phyloP scores from a whole-genome alignment of 2,888 invertebrate genomes.

The Ptycholaimellus sp. region DNA sequence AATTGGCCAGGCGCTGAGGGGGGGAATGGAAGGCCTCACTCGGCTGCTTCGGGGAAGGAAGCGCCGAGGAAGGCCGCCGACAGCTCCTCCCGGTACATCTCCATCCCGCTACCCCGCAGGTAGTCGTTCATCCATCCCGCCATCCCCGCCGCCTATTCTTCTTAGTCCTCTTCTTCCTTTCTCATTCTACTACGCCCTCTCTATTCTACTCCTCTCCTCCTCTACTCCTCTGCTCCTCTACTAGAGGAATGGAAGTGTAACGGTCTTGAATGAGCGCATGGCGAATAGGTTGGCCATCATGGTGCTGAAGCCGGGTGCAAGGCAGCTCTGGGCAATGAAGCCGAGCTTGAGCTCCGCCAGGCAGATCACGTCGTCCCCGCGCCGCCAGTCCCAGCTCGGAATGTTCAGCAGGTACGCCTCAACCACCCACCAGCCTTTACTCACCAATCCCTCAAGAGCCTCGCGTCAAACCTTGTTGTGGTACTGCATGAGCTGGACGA shows the following conservation, averaged over 20 bases:
- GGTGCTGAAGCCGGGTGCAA: conserved; percentile 97
- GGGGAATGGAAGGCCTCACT: conserved; percentile 79
- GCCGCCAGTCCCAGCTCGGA: conserved; percentile 99
- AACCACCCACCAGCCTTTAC: too few relatives aligned
- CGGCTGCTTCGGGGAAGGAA: conserved; percentile 98
- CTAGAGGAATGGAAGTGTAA: too few relatives aligned
- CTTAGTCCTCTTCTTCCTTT: too few relatives aligned
- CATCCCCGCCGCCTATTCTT: conserved; percentile 95
- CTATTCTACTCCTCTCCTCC: too few relatives aligned
- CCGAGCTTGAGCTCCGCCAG: conserved; percentile 92
- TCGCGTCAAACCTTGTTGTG: conserved; percentile 73
- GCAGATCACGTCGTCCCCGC: conserved; percentile 98
- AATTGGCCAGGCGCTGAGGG: too few relatives aligned
- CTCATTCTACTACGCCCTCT: too few relatives aligned
- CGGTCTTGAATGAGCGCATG: conserved; percentile 49
- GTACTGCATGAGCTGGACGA: conserved; percentile 99
- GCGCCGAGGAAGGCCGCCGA: conserved; percentile 97
- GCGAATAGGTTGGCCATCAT: conserved; percentile 99
- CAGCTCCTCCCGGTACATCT: conserved; percentile 92
- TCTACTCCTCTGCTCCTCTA: too few relatives aligned
- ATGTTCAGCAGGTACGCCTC: conserved; percentile 98
- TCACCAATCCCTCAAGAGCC: too few relatives aligned
- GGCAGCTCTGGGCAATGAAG: conserved; percentile 96
- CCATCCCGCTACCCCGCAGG: conserved; percentile 98
- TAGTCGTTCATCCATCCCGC: conserved; percentile 99